Evolutionary conservation across 2,888 invertebrate species (phyloP).

Genomic region (Macaria notata): DNA sequence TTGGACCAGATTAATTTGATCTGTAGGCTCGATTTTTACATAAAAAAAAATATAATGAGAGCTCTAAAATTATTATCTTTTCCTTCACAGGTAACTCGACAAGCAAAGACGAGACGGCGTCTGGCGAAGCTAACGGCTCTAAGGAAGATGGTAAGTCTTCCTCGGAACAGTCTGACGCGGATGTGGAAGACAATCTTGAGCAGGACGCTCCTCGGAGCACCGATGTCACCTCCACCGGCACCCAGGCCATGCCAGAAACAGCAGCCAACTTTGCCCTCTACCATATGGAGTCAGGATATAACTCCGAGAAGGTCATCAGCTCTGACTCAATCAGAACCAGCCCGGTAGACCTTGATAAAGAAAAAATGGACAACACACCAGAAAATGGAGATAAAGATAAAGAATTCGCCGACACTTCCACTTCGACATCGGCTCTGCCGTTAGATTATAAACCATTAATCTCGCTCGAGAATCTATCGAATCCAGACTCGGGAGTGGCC

Average conservation of each 20-base stretch:
- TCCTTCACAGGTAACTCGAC: constrained; percentile 59
- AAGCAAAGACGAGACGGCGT: constrained; percentile 53
- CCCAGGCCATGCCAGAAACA: constrained; percentile 62
- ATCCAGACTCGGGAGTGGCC: constrained; percentile 79
- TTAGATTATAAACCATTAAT: constrained; percentile 71
- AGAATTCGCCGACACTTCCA: constrained; percentile 72
- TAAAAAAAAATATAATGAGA: no score
- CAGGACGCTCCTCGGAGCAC: constrained; percentile 34
- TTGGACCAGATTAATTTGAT: no score
- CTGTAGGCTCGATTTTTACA: no score
- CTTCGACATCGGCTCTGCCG: constrained; percentile 58
- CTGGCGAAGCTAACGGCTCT: constrained; percentile 56
- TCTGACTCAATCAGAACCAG: constrained; percentile 74
- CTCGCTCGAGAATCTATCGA: constrained; percentile 67
- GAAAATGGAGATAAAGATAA: constrained; percentile 82
- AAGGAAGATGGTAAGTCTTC: constrained; percentile 81
- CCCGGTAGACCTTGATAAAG: constrained; percentile 73
- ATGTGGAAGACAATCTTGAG: constrained; percentile 88
- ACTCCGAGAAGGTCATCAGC: constrained; percentile 78
- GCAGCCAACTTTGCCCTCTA: constrained; percentile 75
- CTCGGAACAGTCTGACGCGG: constrained; percentile 89
- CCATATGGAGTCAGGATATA: constrained; percentile 86
- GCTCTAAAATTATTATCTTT: no score
- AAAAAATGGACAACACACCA: constrained; percentile 81
- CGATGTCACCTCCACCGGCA: constrained; percentile 54